These are phyloP conservation scores for Trematomus loennbergii DNA, from an alignment of 2,113 vertebrate species.

Conservation along the genomic window DNA sequence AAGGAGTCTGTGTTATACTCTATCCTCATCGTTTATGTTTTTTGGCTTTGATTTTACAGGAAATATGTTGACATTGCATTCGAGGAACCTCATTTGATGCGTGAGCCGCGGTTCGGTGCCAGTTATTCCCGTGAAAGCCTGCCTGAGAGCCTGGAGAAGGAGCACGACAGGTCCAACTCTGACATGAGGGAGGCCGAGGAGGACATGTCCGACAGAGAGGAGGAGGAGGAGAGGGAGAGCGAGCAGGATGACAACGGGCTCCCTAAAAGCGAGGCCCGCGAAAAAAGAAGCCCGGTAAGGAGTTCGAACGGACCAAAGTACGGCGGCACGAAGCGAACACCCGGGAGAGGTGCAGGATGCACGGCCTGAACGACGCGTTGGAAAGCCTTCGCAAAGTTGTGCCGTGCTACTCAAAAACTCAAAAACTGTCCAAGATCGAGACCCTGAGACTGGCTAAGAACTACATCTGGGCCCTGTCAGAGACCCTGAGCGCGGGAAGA, in stretches of 20 bases:
- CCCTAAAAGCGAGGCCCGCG: slow-evolving; percentile 91
- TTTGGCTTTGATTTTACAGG: slow-evolving; percentile 83
- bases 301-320: slow-evolving; percentile 91
- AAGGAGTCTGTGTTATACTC: slow-evolving; percentile 15
- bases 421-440: slow-evolving; percentile 99
- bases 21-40: slow-evolving; percentile 36
- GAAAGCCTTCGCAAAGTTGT: slow-evolving; percentile 99
- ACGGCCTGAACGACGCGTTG: slow-evolving; percentile 94
- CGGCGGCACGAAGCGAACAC: slow-evolving; percentile 96
- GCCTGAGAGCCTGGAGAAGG: slow-evolving; percentile 89
- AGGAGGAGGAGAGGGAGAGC: slow-evolving; percentile 90
- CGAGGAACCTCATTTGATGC: slow-evolving; percentile 95
- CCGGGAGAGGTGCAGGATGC: slow-evolving; percentile 96
- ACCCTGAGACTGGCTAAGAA: slow-evolving; percentile 98
- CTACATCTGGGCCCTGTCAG: slow-evolving; percentile 99
- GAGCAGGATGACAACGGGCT: slow-evolving; percentile 91
- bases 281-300: slow-evolving; percentile 92
- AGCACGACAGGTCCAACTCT: slow-evolving; percentile 84
- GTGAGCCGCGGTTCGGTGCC: slow-evolving; percentile 93
- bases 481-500: slow-evolving; percentile 96
- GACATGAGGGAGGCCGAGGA: slow-evolving; percentile 88
- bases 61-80: slow-evolving; percentile 97
- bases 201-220: slow-evolving; percentile 92
- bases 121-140: slow-evolving; percentile 92
- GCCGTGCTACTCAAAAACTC: slow-evolving; percentile 98